These are phyloP conservation scores for Octonoba sinensis DNA, from an alignment of 2,888 invertebrate genomes.

Conservation along the genomic window DNA sequence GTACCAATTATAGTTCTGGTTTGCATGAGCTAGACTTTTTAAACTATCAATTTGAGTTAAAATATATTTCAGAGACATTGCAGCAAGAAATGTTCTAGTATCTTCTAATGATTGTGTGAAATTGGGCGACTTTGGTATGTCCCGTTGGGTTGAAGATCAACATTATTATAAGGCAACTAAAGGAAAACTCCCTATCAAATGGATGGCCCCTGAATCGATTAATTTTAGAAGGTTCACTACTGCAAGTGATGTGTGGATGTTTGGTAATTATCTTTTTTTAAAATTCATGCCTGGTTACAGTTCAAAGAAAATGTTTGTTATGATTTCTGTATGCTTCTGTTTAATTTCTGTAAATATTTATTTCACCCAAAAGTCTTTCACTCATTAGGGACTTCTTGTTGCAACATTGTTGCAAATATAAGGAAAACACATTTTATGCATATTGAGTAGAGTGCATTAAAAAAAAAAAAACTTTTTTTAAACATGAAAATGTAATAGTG, in stretches of 20 bases:
- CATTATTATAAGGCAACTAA: constrained; percentile 94
- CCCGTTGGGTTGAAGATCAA: constrained; percentile 96
- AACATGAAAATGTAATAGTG: too few relatives aligned
- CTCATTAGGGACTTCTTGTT: too few relatives aligned
- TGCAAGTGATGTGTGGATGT: constrained; percentile 99
- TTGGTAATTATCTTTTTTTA: constrained; percentile 74
- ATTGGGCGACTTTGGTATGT: constrained; percentile 96
- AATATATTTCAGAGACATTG: constrained; percentile 82
- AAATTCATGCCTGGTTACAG: neutral
- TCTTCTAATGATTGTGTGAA: constrained; percentile 94
- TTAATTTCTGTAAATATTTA: too few relatives aligned
- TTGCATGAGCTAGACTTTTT: too few relatives aligned
- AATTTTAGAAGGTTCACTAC: constrained; percentile 96
- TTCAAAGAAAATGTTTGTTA: neutral
- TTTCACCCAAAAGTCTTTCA: too few relatives aligned
- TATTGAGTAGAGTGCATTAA: too few relatives aligned
- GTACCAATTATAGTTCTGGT: too few relatives aligned
- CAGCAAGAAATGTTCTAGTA: constrained; percentile 96
- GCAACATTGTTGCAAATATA: too few relatives aligned
- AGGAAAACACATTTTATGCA: too few relatives aligned
- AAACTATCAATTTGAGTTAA: neutral
- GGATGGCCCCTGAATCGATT: constrained; percentile 99
- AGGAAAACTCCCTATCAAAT: constrained; percentile 98
- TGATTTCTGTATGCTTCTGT: neutral
- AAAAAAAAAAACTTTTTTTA: too few relatives aligned